These are phyloP conservation scores for Caenorhabditis japonica DNA, from an alignment of 2,888 invertebrate species.

Conservation along the genomic window DNA sequence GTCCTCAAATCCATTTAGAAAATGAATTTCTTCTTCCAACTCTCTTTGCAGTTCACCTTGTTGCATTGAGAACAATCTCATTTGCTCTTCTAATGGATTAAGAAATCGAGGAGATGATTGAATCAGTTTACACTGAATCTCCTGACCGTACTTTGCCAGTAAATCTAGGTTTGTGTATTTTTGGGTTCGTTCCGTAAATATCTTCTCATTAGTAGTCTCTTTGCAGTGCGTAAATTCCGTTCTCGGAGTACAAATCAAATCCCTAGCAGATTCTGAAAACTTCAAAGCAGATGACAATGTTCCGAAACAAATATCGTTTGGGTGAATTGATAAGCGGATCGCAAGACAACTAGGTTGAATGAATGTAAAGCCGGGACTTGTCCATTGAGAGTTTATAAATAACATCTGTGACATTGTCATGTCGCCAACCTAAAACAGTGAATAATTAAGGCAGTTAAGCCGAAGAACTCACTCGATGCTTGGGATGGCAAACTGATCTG, in stretches of 20 bases:
- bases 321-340: conserved; percentile 45
- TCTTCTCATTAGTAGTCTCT: background rate
- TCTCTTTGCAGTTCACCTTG: conserved; percentile 35
- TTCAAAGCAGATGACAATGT: conserved; percentile 8
- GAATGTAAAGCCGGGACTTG: conserved; percentile 47
- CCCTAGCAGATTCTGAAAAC: conserved; percentile 32
- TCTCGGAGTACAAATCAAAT: conserved; percentile 30
- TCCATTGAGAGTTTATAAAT: conserved; percentile 52
- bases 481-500: conserved; percentile 39
- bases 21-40: conserved; percentile 27
- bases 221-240: conserved; percentile 1
- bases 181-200: conserved; percentile 2
- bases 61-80: conserved; percentile 31
- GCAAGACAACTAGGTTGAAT: conserved; percentile 43
- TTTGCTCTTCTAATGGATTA: conserved; percentile 38
- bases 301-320: conserved; percentile 48
- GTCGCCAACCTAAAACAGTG: conserved; percentile 34
- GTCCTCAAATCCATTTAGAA: conserved; percentile 24
- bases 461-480: conserved; percentile 21
- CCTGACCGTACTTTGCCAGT: conserved; percentile 26
- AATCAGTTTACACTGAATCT: conserved; percentile 7
- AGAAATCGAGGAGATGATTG: conserved; percentile 23
- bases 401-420: conserved; percentile 45
- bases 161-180: conserved; percentile 22
- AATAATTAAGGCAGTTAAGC: background rate